Evolutionary conservation across 2,888 invertebrate species (phyloP), one percentile per base, ranked within the genome.

Genomic region (Noctua fimbriata): DNA sequence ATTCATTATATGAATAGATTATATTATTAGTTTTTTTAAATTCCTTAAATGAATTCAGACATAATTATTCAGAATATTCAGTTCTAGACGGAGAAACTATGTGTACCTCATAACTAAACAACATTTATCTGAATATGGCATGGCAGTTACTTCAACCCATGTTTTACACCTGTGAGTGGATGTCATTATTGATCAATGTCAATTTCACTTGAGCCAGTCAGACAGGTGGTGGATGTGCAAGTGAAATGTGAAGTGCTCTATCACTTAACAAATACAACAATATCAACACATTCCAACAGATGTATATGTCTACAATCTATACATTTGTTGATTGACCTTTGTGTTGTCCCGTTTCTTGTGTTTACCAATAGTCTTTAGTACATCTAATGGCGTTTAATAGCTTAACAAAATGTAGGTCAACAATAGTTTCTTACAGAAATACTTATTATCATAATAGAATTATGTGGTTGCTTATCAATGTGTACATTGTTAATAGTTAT

Each of bases 261-360:
- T 87, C 86, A 80, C 32, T 70, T 67, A 41, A 66, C 74, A 86
- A 87, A 87, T 82, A 86, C 60, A 14, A 69, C 66, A 60, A 49
- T 44, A 36, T 67, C 67, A 70, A 80, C 63, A 80, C 41, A 79
- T 69, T 63, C 24, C 41, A 28, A 66, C 75, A 71, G 44, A 66
- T 65, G 58, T n/a, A 55, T 49, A n/a, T 73, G 74, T 78, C 49
- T 69, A 73, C 41, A 63, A 58, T 49, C 24, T 36, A 55, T 60
- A 78, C 21, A 79, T 63, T 49, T 83, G 52, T 72, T 65, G 60
- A 24, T 84, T 87, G 84, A 84, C 74, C 87, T 81, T 77, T 86
- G 87, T 84, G 60, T 77, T 76, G 52, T 36, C 47, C 28, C 63
- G 36, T 73, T 47, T 36, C 72, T 44, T 44, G n/a, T 78, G 66